Evolutionary conservation across 1,140 invertebrate species (phyloP).

Genomic region (Nephotettix cincticeps): DNA sequence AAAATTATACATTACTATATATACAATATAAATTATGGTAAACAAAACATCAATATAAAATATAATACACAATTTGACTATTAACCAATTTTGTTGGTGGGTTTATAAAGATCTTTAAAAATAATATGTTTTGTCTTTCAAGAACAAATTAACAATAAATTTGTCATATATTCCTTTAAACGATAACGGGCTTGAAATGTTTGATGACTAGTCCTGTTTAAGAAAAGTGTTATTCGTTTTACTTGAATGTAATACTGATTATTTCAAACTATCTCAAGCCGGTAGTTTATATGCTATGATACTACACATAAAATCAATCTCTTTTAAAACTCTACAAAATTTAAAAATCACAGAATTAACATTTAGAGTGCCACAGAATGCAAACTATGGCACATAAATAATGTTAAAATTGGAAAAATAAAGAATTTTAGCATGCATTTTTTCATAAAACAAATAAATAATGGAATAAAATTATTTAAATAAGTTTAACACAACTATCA

Average conservation of each 20-base stretch:
- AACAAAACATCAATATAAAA: slow-evolving; percentile 3
- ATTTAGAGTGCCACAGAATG: neutral
- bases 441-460: neutral
- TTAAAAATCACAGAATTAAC: neutral
- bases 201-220: neutral
- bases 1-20: slow-evolving; percentile 10
- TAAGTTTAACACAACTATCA: neutral
- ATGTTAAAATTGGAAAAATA: neutral
- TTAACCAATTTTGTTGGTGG: neutral
- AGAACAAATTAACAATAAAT: neutral
- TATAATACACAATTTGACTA: slow-evolving; percentile 2
- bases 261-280: neutral
- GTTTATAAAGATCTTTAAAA: neutral
- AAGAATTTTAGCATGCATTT: neutral
- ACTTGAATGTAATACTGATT: neutral
- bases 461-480: neutral
- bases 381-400: neutral
- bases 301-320: too few relatives aligned
- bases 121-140: neutral
- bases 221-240: neutral
- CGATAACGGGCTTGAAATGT: neutral
- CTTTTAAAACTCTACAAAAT: too few relatives aligned
- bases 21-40: slow-evolving; percentile 16
- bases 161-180: too few relatives aligned
- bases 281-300: too few relatives aligned